Evolutionary conservation across 2,113 vertebrate species (phyloP), one percentile per base, ranked within the genome.

Genomic region (Alces alces): DNA sequence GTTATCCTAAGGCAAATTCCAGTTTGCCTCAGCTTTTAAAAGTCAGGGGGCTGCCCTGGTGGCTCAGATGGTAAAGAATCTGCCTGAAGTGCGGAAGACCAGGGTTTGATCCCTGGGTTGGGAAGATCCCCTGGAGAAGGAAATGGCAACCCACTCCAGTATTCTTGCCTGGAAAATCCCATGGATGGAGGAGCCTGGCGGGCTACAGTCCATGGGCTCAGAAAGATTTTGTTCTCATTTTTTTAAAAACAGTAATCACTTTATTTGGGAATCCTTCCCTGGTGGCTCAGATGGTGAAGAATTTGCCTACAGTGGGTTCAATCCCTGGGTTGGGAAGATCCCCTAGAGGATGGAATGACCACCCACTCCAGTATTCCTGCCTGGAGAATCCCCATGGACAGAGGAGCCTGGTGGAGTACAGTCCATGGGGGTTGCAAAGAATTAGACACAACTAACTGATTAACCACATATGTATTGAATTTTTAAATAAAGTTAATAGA

Each of bases 381-480:
- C 52, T 54, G 52, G 52, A 70, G 64, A 36, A 36, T 70, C 17
- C n/a, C n/a, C n/a, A 70, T 70, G 64, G 64, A 36, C n/a, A 36
- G 17, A 70, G 9, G 64, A 70, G 9, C n/a, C n/a, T 70, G 64
- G 19, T n/a, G 10, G 33, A 36, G 4, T 70, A 70, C 64, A 70
- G 64, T 66, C 64, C 33, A 66, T 21, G 64, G n/a, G n/a, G 17
- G 4, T 21, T 36, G n/a, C 13, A 61, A 61, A 15, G 60, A 61
- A 15, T 61, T 1, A 36, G n/a, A 23, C 19, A 70, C 0, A 0
- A 70, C n/a, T 21, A 36, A 70, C 17, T 0, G 9, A 23, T n/a
- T 70, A 70, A 23, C 57, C 7, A 55, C 52, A 92, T 17, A n/a
- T 83, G 16, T 33, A 36, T 64, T 87, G 21, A 52, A 60, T 55